These are phyloP conservation scores for Samia ricini DNA, from an alignment of 1,140 invertebrate species.

Conservation along the genomic window DNA sequence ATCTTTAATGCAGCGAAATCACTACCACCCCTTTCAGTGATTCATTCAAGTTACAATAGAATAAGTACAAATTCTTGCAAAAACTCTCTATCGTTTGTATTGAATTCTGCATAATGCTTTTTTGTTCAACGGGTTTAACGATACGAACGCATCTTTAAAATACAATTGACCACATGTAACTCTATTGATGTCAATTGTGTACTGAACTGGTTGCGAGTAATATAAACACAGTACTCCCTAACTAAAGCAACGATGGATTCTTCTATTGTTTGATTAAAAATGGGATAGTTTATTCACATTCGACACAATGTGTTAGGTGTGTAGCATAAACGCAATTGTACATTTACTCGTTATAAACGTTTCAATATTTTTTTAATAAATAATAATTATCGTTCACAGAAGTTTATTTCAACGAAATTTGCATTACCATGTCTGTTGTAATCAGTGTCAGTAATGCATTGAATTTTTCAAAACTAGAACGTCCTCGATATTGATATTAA, in stretches of 20 bases:
- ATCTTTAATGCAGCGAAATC: not conserved
- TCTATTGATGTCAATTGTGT: not conserved
- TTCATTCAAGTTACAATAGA: not conserved
- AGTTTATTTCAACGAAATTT: no score
- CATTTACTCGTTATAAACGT: not conserved
- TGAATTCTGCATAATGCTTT: not conserved
- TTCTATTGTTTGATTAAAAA: not conserved
- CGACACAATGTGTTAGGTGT: not conserved
- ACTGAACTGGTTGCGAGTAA: conserved; percentile 47
- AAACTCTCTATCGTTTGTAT: not conserved
- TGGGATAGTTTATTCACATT: not conserved
- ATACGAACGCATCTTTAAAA: not conserved
- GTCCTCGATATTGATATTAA: no score
- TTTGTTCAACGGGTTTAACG: not conserved
- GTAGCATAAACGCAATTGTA: no score
- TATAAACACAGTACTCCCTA: conserved; percentile 38
- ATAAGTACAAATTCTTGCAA: not conserved
- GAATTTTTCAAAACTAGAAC: no score
- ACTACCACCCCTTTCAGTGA: not conserved
- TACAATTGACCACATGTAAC: not conserved
- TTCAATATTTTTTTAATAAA: not conserved
- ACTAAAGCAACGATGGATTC: conserved; percentile 11
- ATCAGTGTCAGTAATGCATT: no score
- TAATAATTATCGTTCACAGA: no score
- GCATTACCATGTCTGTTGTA: no score